Evolutionary conservation across 2,113 vertebrate species (phyloP), one percentile per base, ranked within the genome.

Genomic region (Origma solitaria): DNA sequence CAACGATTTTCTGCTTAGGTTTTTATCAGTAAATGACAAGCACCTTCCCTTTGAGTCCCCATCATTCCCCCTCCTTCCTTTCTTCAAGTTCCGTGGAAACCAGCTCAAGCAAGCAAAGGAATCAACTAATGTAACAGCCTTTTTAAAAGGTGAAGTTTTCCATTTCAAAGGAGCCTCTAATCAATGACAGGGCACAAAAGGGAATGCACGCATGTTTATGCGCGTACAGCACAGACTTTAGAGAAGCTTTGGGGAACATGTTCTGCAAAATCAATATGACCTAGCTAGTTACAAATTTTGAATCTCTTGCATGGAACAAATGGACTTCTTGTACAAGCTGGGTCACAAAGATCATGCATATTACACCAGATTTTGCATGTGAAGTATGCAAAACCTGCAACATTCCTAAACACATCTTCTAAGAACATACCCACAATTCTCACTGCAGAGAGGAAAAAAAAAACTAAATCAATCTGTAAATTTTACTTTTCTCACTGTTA

Each of bases 21-120:
- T 97, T 96, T 97, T 96, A 97, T 97, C 91, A 97, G 92, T 68
- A 96, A 97, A 92, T 77, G 94, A 97, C 90, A 97, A 97, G 93
- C 62, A 90, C 71, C 89, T 95, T 95, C 86, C 82, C 96, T 96
- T 96, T 97, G 89, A 92, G 69, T 83, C 82, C 91, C 49, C 60
- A 86, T 65, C 73, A 47, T 90, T 75, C 78, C 83, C 79, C 68
- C 76, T 78, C 91, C 31, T 93, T 95, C 84, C 75, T 76, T 86
- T 58, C 95, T 96, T 87, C 92, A 96, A 86, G 86, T 95, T 95
- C 93, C 92, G 92, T 87, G 92, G 83, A 94, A 89, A 87, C 18
- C 73, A 75, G 92, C 90, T 97, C 92, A 95, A 95, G 95, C 94
- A 97, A 96, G 92, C 82, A 96, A 94, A 92, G 81, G 94, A 73